These are phyloP conservation scores for Argyresthia goedartella DNA, from an alignment of 2,888 invertebrate species.

Conservation along the genomic window DNA sequence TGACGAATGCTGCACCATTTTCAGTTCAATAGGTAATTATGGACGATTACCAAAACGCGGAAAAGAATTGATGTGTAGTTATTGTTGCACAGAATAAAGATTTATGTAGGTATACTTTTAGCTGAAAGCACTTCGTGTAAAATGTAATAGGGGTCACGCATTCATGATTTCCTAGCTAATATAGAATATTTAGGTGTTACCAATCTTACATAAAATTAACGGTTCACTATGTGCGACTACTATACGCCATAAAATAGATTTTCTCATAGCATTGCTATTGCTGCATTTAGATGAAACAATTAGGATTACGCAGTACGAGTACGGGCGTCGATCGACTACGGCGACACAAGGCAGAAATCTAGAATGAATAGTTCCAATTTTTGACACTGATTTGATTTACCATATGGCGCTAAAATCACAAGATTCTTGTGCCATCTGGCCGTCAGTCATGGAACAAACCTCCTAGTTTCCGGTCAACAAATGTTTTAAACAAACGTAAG, in stretches of 20 bases:
- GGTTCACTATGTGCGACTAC: conserved; percentile 71
- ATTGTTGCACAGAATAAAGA: background rate
- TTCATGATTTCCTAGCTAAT: conserved; percentile 55
- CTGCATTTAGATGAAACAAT: conserved; percentile 65
- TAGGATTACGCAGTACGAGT: conserved; percentile 62
- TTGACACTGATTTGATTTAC: conserved; percentile 21
- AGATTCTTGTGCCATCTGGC: background rate
- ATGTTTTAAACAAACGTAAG: background rate
- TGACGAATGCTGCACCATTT: conserved; percentile 3
- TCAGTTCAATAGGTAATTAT: too few relatives aligned
- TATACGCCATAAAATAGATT: conserved; percentile 67
- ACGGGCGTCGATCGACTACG: conserved; percentile 56
- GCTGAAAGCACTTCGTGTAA: conserved; percentile 46
- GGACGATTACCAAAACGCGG: too few relatives aligned
- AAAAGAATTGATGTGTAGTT: background rate
- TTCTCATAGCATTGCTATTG: conserved; percentile 61
- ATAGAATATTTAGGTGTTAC: conserved; percentile 67
- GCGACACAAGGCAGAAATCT: conserved; percentile 34
- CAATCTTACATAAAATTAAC: conserved; percentile 71
- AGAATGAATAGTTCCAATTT: conserved; percentile 43
- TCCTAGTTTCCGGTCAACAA: background rate
- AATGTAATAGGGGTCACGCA: conserved; percentile 47
- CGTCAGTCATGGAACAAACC: background rate
- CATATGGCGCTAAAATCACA: conserved; percentile 29
- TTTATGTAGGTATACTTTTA: background rate